These are phyloP conservation scores for Aphelocoma californica DNA, from an alignment of 2,797 vertebrate species.

Conservation along the genomic window DNA sequence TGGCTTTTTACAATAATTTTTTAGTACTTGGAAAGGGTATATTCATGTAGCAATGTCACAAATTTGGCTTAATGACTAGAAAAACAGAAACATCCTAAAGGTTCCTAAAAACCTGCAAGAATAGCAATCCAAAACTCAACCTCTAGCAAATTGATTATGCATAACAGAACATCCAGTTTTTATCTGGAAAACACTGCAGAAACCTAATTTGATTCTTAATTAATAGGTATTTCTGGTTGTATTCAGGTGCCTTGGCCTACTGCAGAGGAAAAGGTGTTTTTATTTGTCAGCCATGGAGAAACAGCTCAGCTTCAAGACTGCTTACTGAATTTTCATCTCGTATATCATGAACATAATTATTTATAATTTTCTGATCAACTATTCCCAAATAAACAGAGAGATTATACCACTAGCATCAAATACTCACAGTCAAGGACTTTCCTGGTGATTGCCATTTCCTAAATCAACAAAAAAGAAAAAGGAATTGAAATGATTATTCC, in stretches of 20 bases:
- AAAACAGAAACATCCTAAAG: not conserved
- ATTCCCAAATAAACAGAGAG: not conserved
- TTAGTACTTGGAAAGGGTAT: not conserved
- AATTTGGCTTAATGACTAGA: not conserved
- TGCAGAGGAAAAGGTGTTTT: not conserved
- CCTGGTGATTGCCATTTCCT: not conserved
- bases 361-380: not conserved
- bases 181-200: not conserved
- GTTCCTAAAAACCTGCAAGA: not conserved
- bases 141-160: not conserved
- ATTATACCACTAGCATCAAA: not conserved
- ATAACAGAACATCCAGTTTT: not conserved
- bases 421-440: not conserved
- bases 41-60: not conserved
- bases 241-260: not conserved
- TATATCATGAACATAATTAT: not conserved
- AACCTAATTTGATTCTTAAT: not conserved
- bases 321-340: not conserved
- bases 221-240: not conserved
- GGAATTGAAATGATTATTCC: not conserved
- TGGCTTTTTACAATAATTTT: not conserved
- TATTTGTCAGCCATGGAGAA: not conserved
- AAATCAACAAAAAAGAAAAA: not conserved
- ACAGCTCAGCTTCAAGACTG: not conserved
- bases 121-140: not conserved